phyloP scores from a whole-genome alignment of 2,113 vertebrate genomes.

The Rafetus swinhoei region DNA sequence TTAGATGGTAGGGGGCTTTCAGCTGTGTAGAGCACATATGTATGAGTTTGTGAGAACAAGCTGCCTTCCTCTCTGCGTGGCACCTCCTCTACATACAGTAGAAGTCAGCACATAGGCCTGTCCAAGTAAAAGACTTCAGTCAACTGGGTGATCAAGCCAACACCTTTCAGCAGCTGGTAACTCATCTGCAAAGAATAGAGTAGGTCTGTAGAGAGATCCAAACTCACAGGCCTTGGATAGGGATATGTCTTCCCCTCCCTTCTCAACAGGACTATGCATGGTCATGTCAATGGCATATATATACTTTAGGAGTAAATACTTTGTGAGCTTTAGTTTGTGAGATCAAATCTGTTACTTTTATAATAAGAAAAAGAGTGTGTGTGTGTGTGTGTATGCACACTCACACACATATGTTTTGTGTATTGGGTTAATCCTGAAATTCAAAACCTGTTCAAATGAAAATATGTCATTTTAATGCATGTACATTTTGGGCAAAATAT shows the following conservation, averaged over 20 bases:
- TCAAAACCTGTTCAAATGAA: background rate
- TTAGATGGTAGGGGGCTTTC: background rate
- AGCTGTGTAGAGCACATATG: background rate
- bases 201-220: background rate
- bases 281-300: background rate
- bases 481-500: background rate
- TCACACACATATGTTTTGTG: fast-evolving
- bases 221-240: background rate
- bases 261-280: background rate
- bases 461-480: background rate
- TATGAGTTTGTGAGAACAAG: fast-evolving
- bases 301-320: fast-evolving
- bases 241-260: background rate
- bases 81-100: background rate
- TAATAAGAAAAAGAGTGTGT: background rate
- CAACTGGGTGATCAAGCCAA: background rate
- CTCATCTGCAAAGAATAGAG: background rate
- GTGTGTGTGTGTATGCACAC: background rate
- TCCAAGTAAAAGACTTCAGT: background rate
- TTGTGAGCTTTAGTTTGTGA: background rate
- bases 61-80: background rate
- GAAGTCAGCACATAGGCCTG: background rate
- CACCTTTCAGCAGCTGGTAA: background rate
- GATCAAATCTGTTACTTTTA: background rate
- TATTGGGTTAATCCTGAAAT: background rate